These are phyloP conservation scores for Microcebus griseorufus DNA, from an alignment of 2,113 vertebrate species.

Conservation along the genomic window DNA sequence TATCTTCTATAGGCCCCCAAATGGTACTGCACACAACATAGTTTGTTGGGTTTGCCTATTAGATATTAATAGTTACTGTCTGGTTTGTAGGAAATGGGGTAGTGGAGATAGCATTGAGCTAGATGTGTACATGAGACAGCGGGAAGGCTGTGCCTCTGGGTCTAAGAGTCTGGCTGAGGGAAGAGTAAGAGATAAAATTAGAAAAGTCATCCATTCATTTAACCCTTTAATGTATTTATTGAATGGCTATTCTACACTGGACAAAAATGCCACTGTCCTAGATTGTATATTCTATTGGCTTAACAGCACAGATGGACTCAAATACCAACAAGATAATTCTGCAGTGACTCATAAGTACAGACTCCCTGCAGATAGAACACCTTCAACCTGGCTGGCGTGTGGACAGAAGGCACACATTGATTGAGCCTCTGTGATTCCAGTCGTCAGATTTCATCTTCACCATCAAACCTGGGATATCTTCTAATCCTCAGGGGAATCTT, in stretches of 20 bases:
- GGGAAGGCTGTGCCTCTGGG: neutral
- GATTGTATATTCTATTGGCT: neutral
- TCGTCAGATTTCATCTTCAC: neutral
- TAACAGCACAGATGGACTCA: neutral
- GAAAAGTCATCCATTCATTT: neutral
- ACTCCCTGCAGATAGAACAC: neutral
- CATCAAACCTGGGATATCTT: neutral
- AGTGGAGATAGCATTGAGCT: neutral
- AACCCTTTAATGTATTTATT: no score
- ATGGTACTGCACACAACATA: neutral
- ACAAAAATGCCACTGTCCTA: neutral
- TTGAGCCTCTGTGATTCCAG: neutral
- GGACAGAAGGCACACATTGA: no score
- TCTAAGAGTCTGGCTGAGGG: neutral
- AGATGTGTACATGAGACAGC: neutral
- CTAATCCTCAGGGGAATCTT: neutral
- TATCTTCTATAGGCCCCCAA: neutral
- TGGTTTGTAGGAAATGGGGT: neutral
- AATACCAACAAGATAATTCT: neutral
- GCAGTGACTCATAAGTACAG: neutral
- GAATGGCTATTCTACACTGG: no score
- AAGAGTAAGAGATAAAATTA: neutral
- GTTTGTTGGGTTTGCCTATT: no score
- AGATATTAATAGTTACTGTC: neutral
- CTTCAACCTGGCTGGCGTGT: neutral